These are phyloP conservation scores for Heliconius ethilla DNA, from an alignment of 2,888 invertebrate species.

Conservation along the genomic window DNA sequence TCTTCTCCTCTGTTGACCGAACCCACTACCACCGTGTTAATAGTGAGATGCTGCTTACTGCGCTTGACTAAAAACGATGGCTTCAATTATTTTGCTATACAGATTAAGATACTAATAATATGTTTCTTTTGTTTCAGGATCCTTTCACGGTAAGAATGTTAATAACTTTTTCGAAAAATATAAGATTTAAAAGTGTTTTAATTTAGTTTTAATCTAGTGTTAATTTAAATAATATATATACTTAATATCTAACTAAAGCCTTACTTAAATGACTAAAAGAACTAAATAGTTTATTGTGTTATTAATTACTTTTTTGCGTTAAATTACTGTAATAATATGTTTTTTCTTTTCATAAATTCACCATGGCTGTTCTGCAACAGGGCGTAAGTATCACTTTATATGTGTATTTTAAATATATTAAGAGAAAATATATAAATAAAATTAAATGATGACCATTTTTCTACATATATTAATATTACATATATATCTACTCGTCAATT, in stretches of 20 bases:
- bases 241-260: too few relatives aligned
- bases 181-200: not conserved
- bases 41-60: not conserved
- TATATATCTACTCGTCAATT: too few relatives aligned
- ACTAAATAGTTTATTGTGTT: not conserved
- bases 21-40: not conserved
- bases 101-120: not conserved
- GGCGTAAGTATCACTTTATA: slow-evolving; percentile 46
- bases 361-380: slow-evolving; percentile 33
- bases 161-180: not conserved
- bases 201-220: too few relatives aligned
- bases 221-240: too few relatives aligned
- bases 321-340: slow-evolving; percentile 1
- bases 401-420: too few relatives aligned
- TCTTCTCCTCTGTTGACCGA: not conserved
- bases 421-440: not conserved
- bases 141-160: slow-evolving; percentile 83
- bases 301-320: not conserved
- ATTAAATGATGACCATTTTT: slow-evolving; percentile 5
- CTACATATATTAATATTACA: not conserved
- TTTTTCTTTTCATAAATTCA: slow-evolving; percentile 40
- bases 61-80: not conserved
- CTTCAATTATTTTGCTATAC: not conserved
- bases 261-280: not conserved
- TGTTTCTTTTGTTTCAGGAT: slow-evolving; percentile 82